Conservation (phyloP, 2,888 invertebrate genomes). For the Leistus spinibarbis region DNA sequence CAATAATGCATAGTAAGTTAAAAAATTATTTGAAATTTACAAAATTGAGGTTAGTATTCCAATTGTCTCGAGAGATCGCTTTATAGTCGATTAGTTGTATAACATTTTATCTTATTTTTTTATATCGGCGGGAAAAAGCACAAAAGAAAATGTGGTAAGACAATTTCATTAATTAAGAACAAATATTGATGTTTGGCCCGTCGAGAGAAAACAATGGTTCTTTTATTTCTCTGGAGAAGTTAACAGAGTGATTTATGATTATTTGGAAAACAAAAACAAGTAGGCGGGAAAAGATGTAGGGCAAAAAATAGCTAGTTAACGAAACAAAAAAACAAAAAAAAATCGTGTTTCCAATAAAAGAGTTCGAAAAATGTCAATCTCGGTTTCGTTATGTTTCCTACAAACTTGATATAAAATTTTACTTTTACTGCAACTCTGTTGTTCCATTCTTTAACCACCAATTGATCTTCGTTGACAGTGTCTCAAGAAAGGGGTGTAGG, state of each 20-base stretch:
- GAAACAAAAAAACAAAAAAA: neutral
- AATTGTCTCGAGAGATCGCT: no score
- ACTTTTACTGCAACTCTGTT: slow-evolving; percentile 15
- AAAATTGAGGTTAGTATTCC: no score
- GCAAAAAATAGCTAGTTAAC: neutral
- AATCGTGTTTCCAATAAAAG: slow-evolving; percentile 1
- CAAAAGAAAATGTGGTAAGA: no score
- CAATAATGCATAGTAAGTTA: no score
- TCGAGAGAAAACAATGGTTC: neutral
- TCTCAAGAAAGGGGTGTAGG: neutral
- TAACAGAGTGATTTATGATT: neutral
- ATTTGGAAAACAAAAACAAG: neutral
- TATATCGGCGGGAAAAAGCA: no score
- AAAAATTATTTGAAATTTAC: no score
- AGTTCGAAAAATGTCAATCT: slow-evolving; percentile 20
- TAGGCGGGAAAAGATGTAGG: neutral
- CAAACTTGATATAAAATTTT: slow-evolving; percentile 19
- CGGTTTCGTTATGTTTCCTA: slow-evolving; percentile 13
- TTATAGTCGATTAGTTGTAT: no score
- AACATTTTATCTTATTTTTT: no score
- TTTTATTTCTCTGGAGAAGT: neutral
- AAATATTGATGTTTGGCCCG: neutral
- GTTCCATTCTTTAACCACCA: slow-evolving; percentile 4
- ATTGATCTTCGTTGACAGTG: slow-evolving; percentile 31
- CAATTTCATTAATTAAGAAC: neutral